Evolutionary conservation across 2,113 vertebrate genomes (phyloP), one percentile per base, ranked within the genome.

Genomic region (Aspidoscelis tigris): DNA sequence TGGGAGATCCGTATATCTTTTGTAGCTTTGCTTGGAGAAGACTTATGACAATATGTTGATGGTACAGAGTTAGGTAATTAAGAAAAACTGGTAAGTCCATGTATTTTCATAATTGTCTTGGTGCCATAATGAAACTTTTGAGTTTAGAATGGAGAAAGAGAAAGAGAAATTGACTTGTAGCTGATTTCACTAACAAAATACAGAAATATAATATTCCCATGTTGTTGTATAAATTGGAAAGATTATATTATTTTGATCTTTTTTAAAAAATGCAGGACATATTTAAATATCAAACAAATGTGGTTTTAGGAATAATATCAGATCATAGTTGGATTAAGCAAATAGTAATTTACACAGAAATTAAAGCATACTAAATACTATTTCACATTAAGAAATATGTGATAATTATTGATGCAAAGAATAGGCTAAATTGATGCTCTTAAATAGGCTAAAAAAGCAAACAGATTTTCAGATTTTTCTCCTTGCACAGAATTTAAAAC

Each of bases 361-460:
- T 81, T 66, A 91, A 91, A 84, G 24, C 50, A 4, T 80, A 71
- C 81, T 75, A 80, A 74, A 50, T 82, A 50, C 87, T 90, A 72
- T 81, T 86, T 93, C 86, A 82, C 68, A 86, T 73, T 82, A 89
- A 88, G 83, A 84, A 81, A 86, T 80, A 61, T 18, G 80, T 77
- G 71, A 72, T 87, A 86, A 91, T 94, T 91, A 82, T 87, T 3
- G 0, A 70, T 89, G 87, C 91, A 87, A 83, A 91, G 76, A 61
- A 58, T 33, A 33, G 33, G 33, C 33, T 33, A 33, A 33, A 33
- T 33, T 33, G 33, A 33, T 65, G 26, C 26, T 1, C 39, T 85
- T 79, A 81, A 86, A 89, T 43, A 73, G 75, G 66, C 78, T 89
- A 44, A 2, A 43, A 72, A 75, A 94, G 55, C 0, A 0, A 20